Percentiles rank a stretch among this genome's conserved stretches.
These are phyloP conservation scores for Pseudoatta argentina DNA, from an alignment of 1,140 invertebrate genomes.

Conservation along the genomic window DNA sequence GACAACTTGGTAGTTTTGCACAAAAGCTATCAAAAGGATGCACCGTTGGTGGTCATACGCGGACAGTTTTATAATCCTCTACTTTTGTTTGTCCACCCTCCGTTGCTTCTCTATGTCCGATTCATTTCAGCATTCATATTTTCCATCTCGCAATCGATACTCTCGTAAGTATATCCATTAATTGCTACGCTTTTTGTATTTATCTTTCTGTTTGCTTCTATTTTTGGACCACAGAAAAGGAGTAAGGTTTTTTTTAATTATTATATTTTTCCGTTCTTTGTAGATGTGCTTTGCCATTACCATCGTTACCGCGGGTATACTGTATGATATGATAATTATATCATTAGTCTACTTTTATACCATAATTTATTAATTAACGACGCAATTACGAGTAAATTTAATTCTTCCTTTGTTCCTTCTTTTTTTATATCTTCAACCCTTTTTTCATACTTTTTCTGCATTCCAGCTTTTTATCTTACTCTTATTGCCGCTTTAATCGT, in stretches of 20 bases:
- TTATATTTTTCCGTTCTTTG: background rate
- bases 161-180: conserved; percentile 34
- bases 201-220: background rate
- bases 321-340: background rate
- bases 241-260: background rate
- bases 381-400: conserved; percentile 1
- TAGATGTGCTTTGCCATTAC: background rate
- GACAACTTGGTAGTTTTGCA: background rate
- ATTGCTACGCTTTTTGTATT: background rate
- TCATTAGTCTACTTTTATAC: conserved; percentile 3
- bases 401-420: background rate
- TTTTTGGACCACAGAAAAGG: background rate
- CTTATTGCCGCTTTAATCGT: background rate
- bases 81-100: conserved; percentile 14
- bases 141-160: conserved; percentile 9
- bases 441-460: background rate
- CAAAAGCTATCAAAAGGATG: conserved; percentile 47
- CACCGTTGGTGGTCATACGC: conserved; percentile 31
- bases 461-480: background rate
- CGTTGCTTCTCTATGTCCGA: background rate
- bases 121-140: conserved; percentile 16
- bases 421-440: conserved; percentile 7
- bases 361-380: conserved; percentile 23
- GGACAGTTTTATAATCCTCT: conserved; percentile 52
- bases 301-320: background rate